These are phyloP conservation scores for Dynastes grantii DNA, from an alignment of 2,888 invertebrate genomes.

Conservation along the genomic window DNA sequence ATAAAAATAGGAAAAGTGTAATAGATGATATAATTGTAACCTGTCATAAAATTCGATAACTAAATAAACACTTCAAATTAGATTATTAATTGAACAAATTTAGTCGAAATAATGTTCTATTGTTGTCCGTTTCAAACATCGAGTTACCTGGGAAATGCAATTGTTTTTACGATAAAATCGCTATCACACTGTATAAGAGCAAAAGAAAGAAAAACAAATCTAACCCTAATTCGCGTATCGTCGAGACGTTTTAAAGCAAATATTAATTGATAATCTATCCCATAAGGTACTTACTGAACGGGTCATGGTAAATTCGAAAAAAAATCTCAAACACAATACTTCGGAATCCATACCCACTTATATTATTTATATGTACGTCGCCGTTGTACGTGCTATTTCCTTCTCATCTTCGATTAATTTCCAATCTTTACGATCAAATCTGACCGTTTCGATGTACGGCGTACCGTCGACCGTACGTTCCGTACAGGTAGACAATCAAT, in stretches of 20 bases:
- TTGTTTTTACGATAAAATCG: too few species aligned
- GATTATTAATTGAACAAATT: neutral
- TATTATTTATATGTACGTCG: slow-evolving; percentile 41
- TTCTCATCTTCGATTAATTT: slow-evolving; percentile 22
- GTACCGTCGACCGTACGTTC: slow-evolving; percentile 1
- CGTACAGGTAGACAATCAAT: slow-evolving; percentile 56
- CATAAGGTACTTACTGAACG: slow-evolving; percentile 45
- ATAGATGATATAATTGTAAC: neutral
- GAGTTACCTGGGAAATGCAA: too few species aligned
- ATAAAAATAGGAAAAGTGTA: too few species aligned
- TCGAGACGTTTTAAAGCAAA: neutral
- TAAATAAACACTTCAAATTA: neutral
- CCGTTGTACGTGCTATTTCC: slow-evolving; percentile 1
- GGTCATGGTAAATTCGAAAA: slow-evolving; percentile 54
- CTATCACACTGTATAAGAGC: neutral
- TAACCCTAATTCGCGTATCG: slow-evolving; percentile 14
- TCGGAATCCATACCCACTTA: slow-evolving; percentile 53
- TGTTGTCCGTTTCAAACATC: too few species aligned
- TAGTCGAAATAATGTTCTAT: too few species aligned
- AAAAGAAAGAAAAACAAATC: slow-evolving; percentile 6
- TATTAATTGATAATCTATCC: slow-evolving; percentile 9
- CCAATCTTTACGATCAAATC: slow-evolving; percentile 1
- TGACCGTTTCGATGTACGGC: slow-evolving; percentile 14
- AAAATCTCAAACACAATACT: slow-evolving; percentile 47
- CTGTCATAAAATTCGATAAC: neutral